Evolutionary conservation across 2,113 vertebrate genomes (phyloP).

Genomic region (Oenanthe oenanthe): DNA sequence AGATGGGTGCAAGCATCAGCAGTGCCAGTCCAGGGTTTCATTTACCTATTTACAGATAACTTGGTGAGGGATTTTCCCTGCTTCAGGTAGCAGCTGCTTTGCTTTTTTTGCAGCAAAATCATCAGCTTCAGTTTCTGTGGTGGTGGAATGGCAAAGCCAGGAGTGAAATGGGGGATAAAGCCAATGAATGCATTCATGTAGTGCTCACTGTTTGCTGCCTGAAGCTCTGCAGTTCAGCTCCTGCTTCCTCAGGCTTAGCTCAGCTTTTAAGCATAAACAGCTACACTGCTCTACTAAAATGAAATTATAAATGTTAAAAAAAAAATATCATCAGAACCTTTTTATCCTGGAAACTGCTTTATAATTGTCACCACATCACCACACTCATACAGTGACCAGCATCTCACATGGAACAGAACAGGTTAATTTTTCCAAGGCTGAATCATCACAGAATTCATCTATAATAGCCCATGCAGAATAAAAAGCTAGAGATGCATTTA

Average conservation of each 20-base stretch:
- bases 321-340: background rate
- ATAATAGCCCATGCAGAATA: constrained; percentile 59
- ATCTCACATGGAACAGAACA: background rate
- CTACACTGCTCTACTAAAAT: background rate
- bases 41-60: constrained; percentile 19
- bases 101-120: background rate
- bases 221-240: background rate
- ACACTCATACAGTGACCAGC: background rate
- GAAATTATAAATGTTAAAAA: background rate
- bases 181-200: background rate
- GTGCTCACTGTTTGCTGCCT: background rate
- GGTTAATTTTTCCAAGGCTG: constrained; percentile 55
- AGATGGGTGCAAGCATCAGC: background rate
- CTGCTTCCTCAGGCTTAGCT: background rate
- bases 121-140: background rate
- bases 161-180: background rate
- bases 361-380: background rate
- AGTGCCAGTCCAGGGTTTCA: background rate
- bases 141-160: background rate
- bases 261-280: background rate
- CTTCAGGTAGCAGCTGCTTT: constrained; percentile 6
- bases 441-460: constrained; percentile 58
- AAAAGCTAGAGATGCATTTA: constrained; percentile 68
- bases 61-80: constrained; percentile 12
- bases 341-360: background rate